Conservation (phyloP, 2,797 vertebrate genomes). For the Synaphobranchus kaupii region DNA sequence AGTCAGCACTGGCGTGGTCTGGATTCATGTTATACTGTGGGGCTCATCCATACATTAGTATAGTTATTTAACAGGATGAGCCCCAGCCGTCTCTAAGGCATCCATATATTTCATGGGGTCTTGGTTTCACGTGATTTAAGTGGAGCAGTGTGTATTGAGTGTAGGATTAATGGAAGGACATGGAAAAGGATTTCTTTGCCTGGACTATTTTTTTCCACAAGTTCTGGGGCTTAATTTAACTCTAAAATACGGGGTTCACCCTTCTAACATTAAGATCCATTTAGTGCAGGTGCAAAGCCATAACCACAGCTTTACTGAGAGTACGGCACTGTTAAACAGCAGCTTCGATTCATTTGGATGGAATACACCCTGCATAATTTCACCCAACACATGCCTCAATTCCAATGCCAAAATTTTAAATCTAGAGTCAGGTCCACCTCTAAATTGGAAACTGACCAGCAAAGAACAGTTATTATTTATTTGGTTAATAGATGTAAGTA, state of each 20-base stretch:
- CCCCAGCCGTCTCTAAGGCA: constrained; percentile 7
- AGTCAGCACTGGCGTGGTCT: too few species aligned
- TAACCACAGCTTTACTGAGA: constrained; percentile 25
- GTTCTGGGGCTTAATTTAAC: constrained; percentile 46
- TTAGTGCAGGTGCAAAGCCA: constrained; percentile 45
- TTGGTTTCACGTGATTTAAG: constrained; percentile 43
- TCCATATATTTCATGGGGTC: constrained; percentile 40
- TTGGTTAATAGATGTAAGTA: background rate
- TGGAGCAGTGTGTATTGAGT: constrained; percentile 45
- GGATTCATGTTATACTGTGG: background rate
- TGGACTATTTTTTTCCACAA: constrained; percentile 58
- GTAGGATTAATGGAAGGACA: constrained; percentile 54
- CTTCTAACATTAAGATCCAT: constrained; percentile 18
- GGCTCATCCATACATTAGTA: background rate
- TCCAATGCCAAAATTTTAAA: background rate
- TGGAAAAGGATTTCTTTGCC: constrained; percentile 57
- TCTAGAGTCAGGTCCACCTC: background rate
- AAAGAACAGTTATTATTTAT: background rate
- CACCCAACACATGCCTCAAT: constrained; percentile 36
- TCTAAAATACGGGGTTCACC: constrained; percentile 62
- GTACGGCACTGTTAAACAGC: constrained; percentile 37
- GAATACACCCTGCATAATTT: constrained; percentile 38
- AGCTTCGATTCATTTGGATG: constrained; percentile 49
- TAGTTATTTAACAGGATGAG: background rate
- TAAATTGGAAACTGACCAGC: background rate